Evolutionary conservation across 2,888 invertebrate species (phyloP).

Genomic region (Pyrrhosoma nymphula): DNA sequence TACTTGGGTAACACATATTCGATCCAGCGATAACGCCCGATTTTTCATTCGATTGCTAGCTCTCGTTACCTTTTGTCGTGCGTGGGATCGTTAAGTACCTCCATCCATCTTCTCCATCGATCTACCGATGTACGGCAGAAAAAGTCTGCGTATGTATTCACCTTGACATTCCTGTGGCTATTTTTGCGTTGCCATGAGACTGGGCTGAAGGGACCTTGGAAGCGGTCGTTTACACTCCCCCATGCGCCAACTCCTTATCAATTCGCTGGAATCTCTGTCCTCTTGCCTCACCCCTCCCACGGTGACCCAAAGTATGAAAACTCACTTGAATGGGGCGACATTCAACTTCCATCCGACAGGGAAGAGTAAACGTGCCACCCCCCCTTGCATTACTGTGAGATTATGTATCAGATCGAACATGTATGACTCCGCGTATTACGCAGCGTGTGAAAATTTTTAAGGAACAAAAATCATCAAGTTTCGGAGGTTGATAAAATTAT

Average conservation of each 20-base stretch:
- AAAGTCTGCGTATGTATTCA: neutral
- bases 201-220: neutral
- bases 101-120: neutral
- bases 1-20: too few species aligned
- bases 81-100: neutral
- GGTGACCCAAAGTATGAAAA: neutral
- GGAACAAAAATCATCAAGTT: too few species aligned
- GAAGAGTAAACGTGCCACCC: neutral
- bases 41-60: neutral
- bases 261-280: neutral
- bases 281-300: neutral
- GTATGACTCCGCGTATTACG: too few species aligned
- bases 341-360: neutral
- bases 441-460: too few species aligned
- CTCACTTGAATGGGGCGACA: neutral
- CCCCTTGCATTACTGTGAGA: neutral
- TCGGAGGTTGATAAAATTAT: too few species aligned
- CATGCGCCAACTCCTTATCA: slow-evolving; percentile 22
- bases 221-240: slow-evolving; percentile 5
- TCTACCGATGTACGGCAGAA: neutral
- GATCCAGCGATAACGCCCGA: neutral
- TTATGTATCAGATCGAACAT: neutral
- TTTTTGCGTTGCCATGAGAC: slow-evolving; percentile 15
- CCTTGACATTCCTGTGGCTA: slow-evolving; percentile 4
- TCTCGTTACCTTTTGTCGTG: neutral